Conservation (phyloP, 1,140 invertebrate genomes). For the Latrodectus geometricus region DNA sequence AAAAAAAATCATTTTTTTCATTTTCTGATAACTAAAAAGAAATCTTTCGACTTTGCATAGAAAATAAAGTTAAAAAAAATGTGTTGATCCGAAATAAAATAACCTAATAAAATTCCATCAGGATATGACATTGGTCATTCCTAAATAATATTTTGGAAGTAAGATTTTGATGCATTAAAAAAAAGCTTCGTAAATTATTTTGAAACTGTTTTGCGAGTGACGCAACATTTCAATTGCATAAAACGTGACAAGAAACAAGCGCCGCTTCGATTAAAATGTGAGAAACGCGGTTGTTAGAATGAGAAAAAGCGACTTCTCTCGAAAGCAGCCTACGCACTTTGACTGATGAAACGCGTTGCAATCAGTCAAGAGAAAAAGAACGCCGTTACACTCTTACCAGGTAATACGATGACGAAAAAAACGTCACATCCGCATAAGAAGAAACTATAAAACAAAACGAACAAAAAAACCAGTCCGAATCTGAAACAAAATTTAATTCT, state of each 20-base stretch:
- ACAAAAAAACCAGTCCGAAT: not conserved
- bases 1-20: no score
- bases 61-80: no score
- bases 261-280: not conserved
- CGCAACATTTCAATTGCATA: not conserved
- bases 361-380: not conserved
- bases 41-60: no score
- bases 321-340: not conserved
- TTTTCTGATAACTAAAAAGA: no score
- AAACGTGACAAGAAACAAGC: not conserved
- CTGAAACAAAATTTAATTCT: not conserved
- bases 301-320: not conserved
- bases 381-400: conserved; percentile 21
- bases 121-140: no score
- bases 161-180: no score
- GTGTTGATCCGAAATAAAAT: no score
- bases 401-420: conserved; percentile 40
- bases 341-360: not conserved
- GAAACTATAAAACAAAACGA: conserved; percentile 15
- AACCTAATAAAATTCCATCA: no score
- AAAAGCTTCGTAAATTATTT: no score
- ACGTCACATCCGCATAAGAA: conserved; percentile 27
- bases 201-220: not conserved
- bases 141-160: no score
- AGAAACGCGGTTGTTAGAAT: not conserved